phyloP scores from a whole-genome alignment of 2,888 invertebrate species.

The Trichogramma evanescens region DNA sequence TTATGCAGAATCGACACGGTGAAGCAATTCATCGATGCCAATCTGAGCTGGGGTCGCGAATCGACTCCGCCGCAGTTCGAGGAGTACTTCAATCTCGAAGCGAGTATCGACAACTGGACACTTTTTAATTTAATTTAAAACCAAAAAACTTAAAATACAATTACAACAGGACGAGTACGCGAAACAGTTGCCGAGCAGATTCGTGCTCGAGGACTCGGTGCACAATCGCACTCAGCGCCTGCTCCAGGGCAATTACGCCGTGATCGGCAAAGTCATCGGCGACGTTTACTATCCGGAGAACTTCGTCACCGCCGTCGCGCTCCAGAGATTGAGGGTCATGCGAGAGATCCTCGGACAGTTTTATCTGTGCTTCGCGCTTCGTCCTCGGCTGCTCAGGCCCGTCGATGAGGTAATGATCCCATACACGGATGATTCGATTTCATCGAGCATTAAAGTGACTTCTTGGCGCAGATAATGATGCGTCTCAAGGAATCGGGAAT shows the following conservation, averaged over 20 bases:
- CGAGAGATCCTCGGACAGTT: conserved; percentile 28
- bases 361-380: conserved; percentile 35
- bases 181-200: conserved; percentile 26
- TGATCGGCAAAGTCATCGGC: conserved; percentile 33
- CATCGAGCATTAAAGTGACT: background rate
- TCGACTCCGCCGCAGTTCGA: conserved; percentile 28
- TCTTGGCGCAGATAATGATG: conserved; percentile 30
- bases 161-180: conserved; percentile 30
- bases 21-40: conserved; percentile 34
- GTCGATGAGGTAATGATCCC: conserved; percentile 30
- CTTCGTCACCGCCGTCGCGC: conserved; percentile 13
- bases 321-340: conserved; percentile 37
- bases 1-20: conserved; percentile 34
- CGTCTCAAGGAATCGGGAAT: conserved; percentile 34
- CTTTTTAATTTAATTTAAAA: background rate
- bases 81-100: conserved; percentile 32
- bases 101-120: conserved; percentile 8
- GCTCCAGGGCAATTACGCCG: conserved; percentile 31
- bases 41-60: conserved; percentile 37
- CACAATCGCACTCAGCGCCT: conserved; percentile 26
- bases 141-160: background rate
- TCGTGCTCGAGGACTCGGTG: conserved; percentile 16
- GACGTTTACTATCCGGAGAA: conserved; percentile 36
- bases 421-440: background rate
- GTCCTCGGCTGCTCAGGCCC: conserved; percentile 37